Percentiles rank a stretch among this genome's conserved stretches.
Evolutionary conservation across 2,797 vertebrate genomes (phyloP).

Genomic region (Vespertilio murinus): DNA sequence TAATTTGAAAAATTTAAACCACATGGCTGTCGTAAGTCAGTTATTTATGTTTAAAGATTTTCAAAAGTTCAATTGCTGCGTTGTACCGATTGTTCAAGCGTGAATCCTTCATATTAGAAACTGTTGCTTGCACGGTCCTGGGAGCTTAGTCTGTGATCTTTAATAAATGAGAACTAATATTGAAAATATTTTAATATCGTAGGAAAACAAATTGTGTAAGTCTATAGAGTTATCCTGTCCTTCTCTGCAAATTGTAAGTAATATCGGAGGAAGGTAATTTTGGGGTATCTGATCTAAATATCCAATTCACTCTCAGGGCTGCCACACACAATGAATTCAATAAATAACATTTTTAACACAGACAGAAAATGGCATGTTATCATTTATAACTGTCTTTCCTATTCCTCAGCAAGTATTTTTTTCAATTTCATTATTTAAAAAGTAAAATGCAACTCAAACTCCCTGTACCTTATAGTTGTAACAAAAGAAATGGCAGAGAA

Average conservation of each 20-base stretch:
- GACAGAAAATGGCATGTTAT: not conserved
- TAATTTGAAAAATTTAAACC: conserved; percentile 51
- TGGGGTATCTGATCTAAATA: not conserved
- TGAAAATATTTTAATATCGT: not conserved
- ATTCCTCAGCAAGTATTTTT: not conserved
- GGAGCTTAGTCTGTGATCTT: not conserved
- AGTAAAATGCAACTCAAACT: not conserved
- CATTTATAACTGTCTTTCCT: not conserved
- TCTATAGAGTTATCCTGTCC: not conserved
- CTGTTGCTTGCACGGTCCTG: not conserved
- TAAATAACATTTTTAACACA: not conserved
- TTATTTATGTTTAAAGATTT: conserved; percentile 38
- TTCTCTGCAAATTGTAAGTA: not conserved
- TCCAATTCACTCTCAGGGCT: not conserved
- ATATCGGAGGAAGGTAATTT: not conserved
- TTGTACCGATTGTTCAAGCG: not conserved
- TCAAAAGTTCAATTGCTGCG: not conserved
- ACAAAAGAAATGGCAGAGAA: not conserved
- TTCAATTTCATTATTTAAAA: not conserved
- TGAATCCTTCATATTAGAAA: not conserved
- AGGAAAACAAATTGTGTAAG: not conserved
- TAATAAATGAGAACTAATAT: not conserved
- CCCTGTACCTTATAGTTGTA: not conserved
- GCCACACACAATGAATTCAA: not conserved
- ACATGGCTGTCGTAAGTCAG: not conserved